phyloP scores from a whole-genome alignment of 2,888 invertebrate species.

The Physocephala rufipes region DNA sequence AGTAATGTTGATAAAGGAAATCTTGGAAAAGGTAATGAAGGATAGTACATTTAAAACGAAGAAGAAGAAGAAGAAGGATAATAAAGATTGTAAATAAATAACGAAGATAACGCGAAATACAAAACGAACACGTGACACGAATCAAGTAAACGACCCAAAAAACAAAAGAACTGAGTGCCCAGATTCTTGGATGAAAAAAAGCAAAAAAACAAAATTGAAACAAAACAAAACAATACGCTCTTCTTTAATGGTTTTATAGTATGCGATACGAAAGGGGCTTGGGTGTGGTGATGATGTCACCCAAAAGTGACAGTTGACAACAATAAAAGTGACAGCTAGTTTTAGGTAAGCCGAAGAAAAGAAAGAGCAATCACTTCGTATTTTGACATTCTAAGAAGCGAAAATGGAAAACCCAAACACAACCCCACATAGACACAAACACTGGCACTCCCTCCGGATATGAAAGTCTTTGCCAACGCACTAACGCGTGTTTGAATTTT shows the following conservation, averaged over 20 bases:
- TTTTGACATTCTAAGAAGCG: slow-evolving; percentile 33
- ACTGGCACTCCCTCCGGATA: not conserved
- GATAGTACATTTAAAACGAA: not conserved
- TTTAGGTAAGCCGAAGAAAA: slow-evolving; percentile 6
- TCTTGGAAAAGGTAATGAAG: slow-evolving; percentile 2
- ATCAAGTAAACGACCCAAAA: slow-evolving; percentile 46
- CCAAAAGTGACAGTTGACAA: slow-evolving; percentile 33
- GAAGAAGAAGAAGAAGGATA: too few species aligned
- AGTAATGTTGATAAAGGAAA: not conserved
- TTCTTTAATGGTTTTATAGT: slow-evolving; percentile 38
- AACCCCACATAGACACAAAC: not conserved
- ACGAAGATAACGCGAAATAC: not conserved
- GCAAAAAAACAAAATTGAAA: slow-evolving; percentile 1
- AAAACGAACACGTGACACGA: slow-evolving; percentile 48
- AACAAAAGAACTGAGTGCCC: not conserved
- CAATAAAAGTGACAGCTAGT: slow-evolving; percentile 1
- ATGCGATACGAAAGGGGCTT: slow-evolving; percentile 31
- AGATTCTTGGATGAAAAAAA: too few species aligned
- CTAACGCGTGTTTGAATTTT: not conserved
- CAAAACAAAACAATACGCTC: slow-evolving; percentile 39
- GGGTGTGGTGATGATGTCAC: slow-evolving; percentile 16
- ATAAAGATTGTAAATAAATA: too few species aligned
- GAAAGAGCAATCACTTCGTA: slow-evolving; percentile 23
- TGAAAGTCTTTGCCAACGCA: not conserved
- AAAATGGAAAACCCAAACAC: not conserved